Conservation (phyloP, 2,888 invertebrate genomes). For the Monochamus alternatus region DNA sequence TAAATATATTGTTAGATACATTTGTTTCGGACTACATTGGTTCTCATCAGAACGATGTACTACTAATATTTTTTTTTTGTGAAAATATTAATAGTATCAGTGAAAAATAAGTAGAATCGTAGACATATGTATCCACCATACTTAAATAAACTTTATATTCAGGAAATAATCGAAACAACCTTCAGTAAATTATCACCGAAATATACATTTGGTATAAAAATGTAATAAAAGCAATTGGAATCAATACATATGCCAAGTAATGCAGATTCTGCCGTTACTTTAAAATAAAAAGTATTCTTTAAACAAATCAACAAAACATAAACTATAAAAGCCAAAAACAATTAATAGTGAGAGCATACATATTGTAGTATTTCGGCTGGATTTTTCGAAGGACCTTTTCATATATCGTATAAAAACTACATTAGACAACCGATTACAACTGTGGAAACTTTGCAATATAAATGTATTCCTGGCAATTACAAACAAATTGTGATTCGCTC, state of each 20-base stretch:
- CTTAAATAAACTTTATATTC: background rate
- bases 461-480: background rate
- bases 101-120: too few relatives aligned
- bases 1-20: too few relatives aligned
- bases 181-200: slow-evolving; percentile 5
- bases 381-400: too few relatives aligned
- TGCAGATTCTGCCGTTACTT: too few relatives aligned
- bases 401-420: too few relatives aligned
- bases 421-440: too few relatives aligned
- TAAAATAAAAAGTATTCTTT: background rate
- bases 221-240: background rate
- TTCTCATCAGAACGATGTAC: too few relatives aligned
- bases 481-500: background rate
- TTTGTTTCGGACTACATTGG: too few relatives aligned
- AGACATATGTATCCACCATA: slow-evolving; percentile 3
- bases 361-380: background rate
- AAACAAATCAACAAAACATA: background rate
- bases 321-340: background rate
- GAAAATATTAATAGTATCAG: too few relatives aligned
- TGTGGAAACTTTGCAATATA: too few relatives aligned
- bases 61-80: too few relatives aligned
- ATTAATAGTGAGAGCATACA: background rate
- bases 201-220: slow-evolving; percentile 1
- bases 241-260: background rate
- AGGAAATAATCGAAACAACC: background rate